phyloP scores from a whole-genome alignment of 1,140 invertebrate genomes.

The Drosophila funebris region DNA sequence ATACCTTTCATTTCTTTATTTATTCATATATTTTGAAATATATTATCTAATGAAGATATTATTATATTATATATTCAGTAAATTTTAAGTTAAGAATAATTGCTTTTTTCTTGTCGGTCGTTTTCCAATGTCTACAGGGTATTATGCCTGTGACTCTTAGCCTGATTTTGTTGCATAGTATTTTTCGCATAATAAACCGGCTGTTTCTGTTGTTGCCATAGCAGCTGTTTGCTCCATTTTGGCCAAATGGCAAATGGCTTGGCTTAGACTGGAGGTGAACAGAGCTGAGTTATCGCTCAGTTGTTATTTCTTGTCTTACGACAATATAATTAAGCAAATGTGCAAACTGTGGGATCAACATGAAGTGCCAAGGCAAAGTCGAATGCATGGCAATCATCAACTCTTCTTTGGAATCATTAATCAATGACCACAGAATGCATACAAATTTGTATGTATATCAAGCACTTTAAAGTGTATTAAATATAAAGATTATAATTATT shows the following conservation, averaged over 20 bases:
- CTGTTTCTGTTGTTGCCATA: conserved; percentile 41
- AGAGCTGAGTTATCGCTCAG: conserved; percentile 27
- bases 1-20: too few species aligned
- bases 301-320: conserved; percentile 40
- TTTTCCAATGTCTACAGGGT: background rate
- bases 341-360: conserved; percentile 12
- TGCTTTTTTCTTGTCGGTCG: too few species aligned
- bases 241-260: conserved; percentile 10
- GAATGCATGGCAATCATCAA: conserved; percentile 25
- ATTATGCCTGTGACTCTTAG: background rate
- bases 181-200: conserved; percentile 64
- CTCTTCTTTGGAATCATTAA: conserved; percentile 16
- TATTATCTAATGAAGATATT: too few species aligned
- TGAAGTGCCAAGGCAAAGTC: background rate
- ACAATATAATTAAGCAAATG: conserved; percentile 56
- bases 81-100: too few species aligned
- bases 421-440: conserved; percentile 32
- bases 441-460: conserved; percentile 11
- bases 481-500: conserved; percentile 28
- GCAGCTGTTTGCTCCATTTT: conserved; percentile 55
- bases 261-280: conserved; percentile 21
- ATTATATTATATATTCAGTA: too few species aligned
- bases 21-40: too few species aligned
- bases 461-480: conserved; percentile 50
- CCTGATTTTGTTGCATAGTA: background rate